phyloP scores from a whole-genome alignment of 1,140 invertebrate genomes.

The Goniozus legneri region DNA sequence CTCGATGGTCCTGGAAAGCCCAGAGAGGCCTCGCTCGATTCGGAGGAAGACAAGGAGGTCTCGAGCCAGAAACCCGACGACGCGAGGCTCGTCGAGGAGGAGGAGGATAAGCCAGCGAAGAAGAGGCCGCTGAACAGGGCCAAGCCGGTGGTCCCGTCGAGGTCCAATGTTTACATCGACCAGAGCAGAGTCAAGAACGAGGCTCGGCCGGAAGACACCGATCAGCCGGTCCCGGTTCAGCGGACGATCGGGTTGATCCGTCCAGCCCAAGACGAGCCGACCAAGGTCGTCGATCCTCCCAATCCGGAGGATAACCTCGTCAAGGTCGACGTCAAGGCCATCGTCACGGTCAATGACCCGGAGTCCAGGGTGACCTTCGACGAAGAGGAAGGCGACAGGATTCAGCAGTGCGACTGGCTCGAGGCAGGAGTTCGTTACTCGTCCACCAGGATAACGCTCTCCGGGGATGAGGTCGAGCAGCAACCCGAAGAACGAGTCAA shows the following conservation, averaged over 20 bases:
- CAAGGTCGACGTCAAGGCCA: slow-evolving; percentile 25
- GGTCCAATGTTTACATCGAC: slow-evolving; percentile 13
- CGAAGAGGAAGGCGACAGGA: slow-evolving; percentile 37
- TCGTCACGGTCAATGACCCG: slow-evolving; percentile 44
- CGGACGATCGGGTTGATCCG: background rate
- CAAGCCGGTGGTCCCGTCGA: background rate
- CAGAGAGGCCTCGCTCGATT: too few relatives aligned
- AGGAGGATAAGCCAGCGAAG: too few relatives aligned
- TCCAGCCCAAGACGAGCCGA: too few relatives aligned
- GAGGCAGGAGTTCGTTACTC: slow-evolving; percentile 50
- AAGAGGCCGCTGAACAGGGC: background rate
- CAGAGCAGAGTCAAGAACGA: too few relatives aligned
- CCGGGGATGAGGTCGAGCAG: slow-evolving; percentile 28
- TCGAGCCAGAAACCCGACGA: background rate
- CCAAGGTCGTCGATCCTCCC: slow-evolving; percentile 22
- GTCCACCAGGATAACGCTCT: slow-evolving; percentile 47
- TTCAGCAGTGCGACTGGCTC: slow-evolving; percentile 48
- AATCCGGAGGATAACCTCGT: background rate
- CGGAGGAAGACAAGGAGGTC: too few relatives aligned
- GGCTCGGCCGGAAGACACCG: background rate
- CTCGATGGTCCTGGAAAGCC: too few relatives aligned
- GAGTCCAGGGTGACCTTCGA: slow-evolving; percentile 27
- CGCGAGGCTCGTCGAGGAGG: too few relatives aligned
- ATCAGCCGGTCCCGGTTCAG: background rate
- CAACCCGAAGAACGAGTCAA: slow-evolving; percentile 29